phyloP scores from a whole-genome alignment of 2,113 vertebrate species.

The Aphelocoma coerulescens region DNA sequence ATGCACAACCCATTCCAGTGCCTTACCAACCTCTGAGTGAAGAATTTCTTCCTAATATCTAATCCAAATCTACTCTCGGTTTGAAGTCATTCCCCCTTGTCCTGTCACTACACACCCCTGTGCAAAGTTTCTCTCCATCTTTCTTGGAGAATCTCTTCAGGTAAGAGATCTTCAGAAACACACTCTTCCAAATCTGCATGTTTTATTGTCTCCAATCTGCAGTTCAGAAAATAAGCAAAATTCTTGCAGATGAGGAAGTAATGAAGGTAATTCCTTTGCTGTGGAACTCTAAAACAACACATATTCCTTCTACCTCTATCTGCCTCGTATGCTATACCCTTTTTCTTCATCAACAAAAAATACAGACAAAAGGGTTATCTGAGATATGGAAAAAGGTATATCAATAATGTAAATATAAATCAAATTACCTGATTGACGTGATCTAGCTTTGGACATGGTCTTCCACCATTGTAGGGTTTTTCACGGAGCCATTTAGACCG shows the following conservation, averaged over 20 bases:
- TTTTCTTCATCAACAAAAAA: not conserved
- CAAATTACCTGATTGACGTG: slow-evolving; percentile 91
- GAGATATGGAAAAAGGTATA: not conserved
- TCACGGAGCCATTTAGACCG: slow-evolving; percentile 97
- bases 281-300: not conserved
- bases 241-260: not conserved
- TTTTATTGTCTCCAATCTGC: not conserved
- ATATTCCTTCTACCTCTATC: not conserved
- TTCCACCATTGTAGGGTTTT: slow-evolving; percentile 94
- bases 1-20: not conserved
- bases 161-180: not conserved
- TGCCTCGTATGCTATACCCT: not conserved
- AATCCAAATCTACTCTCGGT: not conserved
- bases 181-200: not conserved
- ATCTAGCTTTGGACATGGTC: slow-evolving; percentile 95
- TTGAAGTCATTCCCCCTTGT: not conserved
- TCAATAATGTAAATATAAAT: not conserved
- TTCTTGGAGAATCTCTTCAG: not conserved
- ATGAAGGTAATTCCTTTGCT: not conserved
- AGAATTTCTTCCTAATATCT: not conserved
- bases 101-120: not conserved
- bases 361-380: not conserved
- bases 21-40: not conserved
- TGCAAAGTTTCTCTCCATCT: not conserved
- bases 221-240: not conserved